Evolutionary conservation across 2,113 vertebrate genomes (phyloP), one percentile per base, ranked within the genome.

Genomic region (Sitta europaea): DNA sequence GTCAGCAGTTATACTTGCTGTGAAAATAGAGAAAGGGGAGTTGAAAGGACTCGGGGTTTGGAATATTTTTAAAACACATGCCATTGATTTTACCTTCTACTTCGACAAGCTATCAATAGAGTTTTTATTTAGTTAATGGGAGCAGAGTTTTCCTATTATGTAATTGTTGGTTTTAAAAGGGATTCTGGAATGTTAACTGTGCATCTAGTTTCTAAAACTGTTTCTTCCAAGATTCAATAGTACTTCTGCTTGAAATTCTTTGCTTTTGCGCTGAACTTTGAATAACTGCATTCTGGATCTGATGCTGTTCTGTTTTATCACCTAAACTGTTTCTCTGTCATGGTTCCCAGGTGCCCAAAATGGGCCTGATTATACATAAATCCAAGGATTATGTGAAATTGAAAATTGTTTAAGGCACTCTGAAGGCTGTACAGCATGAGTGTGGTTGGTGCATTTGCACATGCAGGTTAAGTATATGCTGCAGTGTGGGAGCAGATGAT

Each of bases 11-110:
- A 47, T 13, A n/a, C 76, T 92, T 93, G 75, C 85, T 92, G 72
- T 88, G 75, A 90, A 93, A 95, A 58, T 70, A 66, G 66, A 58
- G 40, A 85, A 94, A 80, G 38, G 35, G 62, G 61, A 78, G 45
- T 77, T 85, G 78, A 87, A 94, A 88, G 38, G 29, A 73, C 47
- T 83, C 48, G 29, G 33, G n/a, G 7, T 62, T 80, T 83, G 55
- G 71, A 86, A 77, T 92, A 65, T 79, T 92, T 88, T 74, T 76
- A 86, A 93, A 94, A 47, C 23, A 35, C 11, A 29, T 47, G 31
- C 27, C 42, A 12, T 65, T 81, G 47, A 71, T 88, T 96, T 91
- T 90, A 55, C 77, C 47, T 92, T 86, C 36, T 63, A 29, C 58
- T 95, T 84, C 12, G 6, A n/a, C 65, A 59, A 35, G 33, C 48